Conservation (phyloP, 1,140 invertebrate species). For the Vollenhovia emeryi region DNA sequence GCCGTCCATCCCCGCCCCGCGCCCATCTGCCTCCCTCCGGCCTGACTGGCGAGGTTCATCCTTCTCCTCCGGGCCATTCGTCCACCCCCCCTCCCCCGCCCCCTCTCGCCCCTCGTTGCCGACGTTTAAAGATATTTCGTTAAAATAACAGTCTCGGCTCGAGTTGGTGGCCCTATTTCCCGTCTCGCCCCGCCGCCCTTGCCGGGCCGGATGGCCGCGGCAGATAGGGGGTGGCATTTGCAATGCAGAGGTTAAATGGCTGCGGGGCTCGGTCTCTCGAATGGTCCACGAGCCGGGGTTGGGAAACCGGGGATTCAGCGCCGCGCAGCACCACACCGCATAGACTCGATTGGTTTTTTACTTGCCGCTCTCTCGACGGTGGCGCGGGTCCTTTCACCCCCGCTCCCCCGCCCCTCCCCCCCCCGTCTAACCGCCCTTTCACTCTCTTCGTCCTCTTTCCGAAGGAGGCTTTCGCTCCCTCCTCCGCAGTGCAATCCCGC, state of each 20-base stretch:
- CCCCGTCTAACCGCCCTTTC: conserved; percentile 41
- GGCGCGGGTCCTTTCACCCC: conserved; percentile 67
- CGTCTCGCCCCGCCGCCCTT: conserved; percentile 64
- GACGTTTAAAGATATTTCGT: conserved; percentile 86
- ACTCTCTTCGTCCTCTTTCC: conserved; percentile 13
- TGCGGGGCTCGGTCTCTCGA: conserved; percentile 72
- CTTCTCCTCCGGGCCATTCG: conserved; percentile 57
- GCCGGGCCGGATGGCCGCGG: conserved; percentile 70
- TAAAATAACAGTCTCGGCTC: conserved; percentile 85
- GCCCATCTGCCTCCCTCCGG: conserved; percentile 49
- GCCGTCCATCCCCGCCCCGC: conserved; percentile 30
- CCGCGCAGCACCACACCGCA: conserved; percentile 72
- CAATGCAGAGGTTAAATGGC: conserved; percentile 86
- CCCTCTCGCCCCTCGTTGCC: conserved; percentile 66
- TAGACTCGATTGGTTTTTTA: conserved; percentile 85
- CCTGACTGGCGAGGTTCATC: conserved; percentile 55
- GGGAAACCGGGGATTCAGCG: conserved; percentile 55
- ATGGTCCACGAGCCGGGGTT: conserved; percentile 59
- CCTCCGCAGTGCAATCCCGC: conserved; percentile 10
- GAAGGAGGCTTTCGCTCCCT: neutral
- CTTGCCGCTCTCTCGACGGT: conserved; percentile 72
- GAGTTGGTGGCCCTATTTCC: conserved; percentile 55
- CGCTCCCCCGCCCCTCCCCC: too few species aligned
- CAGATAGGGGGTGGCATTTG: conserved; percentile 85
- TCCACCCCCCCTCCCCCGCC: neutral